phyloP scores from a whole-genome alignment of 2,888 invertebrate genomes.

The Drosophila demipolita region DNA sequence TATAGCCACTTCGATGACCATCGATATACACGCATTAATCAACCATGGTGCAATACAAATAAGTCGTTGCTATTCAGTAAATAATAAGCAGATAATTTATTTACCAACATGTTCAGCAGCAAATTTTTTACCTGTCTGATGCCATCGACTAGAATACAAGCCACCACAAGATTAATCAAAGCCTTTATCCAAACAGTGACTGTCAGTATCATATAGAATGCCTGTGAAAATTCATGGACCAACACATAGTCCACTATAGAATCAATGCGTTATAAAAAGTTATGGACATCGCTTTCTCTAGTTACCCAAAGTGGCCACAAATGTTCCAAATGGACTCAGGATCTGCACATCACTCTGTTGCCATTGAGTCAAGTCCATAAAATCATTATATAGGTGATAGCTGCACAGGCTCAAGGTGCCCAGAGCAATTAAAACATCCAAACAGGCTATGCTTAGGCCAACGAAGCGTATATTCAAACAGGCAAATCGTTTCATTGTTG shows the following conservation, averaged over 20 bases:
- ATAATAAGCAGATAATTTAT: not conserved
- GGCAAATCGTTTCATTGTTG: conserved; percentile 77
- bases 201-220: conserved; percentile 81
- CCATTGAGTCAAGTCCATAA: conserved; percentile 76
- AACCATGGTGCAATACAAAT: conserved; percentile 83
- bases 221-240: conserved; percentile 81
- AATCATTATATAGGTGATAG: conserved; percentile 78
- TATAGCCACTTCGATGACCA: conserved; percentile 76
- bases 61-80: conserved; percentile 72
- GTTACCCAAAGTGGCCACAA: conserved; percentile 75
- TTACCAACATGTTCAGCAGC: not conserved
- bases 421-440: conserved; percentile 75
- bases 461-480: conserved; percentile 77
- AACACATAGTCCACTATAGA: conserved; percentile 79
- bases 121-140: conserved; percentile 75
- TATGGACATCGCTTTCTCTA: not conserved
- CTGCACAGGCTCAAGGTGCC: conserved; percentile 71
- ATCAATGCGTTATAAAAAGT: not conserved
- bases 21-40: conserved; percentile 77
- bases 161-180: conserved; percentile 81
- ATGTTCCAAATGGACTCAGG: conserved; percentile 74
- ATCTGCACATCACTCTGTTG: conserved; percentile 78
- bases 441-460: conserved; percentile 74
- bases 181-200: conserved; percentile 81
- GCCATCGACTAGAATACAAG: conserved; percentile 80